Evolutionary conservation across 2,113 vertebrate species (phyloP).

Genomic region (Oxyruncus cristatus): DNA sequence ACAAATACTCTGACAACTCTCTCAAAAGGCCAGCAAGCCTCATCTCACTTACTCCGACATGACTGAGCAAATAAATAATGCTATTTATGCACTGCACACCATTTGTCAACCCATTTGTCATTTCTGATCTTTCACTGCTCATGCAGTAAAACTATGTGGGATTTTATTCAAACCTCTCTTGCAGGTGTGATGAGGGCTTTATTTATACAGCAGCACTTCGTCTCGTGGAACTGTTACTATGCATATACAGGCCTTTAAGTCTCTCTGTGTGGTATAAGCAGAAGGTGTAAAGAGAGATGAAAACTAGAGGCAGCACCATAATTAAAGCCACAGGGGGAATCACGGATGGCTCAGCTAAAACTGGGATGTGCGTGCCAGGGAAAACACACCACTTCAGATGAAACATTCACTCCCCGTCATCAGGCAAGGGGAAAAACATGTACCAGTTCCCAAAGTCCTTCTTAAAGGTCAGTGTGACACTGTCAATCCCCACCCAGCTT

Average conservation of each 20-base stretch:
- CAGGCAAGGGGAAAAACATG: not conserved
- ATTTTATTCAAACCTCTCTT: not conserved
- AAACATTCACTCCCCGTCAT: not conserved
- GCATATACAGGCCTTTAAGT: not conserved
- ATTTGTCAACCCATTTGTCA: conserved; percentile 48
- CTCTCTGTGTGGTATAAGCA: not conserved
- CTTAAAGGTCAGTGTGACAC: not conserved
- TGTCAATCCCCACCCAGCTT: not conserved
- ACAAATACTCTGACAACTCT: not conserved
- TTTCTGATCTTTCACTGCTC: not conserved
- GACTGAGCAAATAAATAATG: conserved; percentile 42
- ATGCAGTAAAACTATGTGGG: not conserved
- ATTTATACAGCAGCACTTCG: conserved; percentile 14
- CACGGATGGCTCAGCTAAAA: not conserved
- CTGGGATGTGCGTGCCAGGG: accelerated
- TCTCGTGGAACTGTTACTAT: not conserved
- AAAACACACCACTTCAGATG: not conserved
- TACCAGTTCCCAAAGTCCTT: not conserved
- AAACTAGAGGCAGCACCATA: accelerated
- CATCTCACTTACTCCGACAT: not conserved
- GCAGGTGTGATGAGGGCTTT: conserved; percentile 47
- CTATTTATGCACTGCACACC: not conserved
- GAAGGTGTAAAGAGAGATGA: not conserved
- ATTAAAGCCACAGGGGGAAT: not conserved
- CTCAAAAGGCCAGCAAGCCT: not conserved